Evolutionary conservation across 2,113 vertebrate species (phyloP).

Genomic region (Sula dactylatra): DNA sequence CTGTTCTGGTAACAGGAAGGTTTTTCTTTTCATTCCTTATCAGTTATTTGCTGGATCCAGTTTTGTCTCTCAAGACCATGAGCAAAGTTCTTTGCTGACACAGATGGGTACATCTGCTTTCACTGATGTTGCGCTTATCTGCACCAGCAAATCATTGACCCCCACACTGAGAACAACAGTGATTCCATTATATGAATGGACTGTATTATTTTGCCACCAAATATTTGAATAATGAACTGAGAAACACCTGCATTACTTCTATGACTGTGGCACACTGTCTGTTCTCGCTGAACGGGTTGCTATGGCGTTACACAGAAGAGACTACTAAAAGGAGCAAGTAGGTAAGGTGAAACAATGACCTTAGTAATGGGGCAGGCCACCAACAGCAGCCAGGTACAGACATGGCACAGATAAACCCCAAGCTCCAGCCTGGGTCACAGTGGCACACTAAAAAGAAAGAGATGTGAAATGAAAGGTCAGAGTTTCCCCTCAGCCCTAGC

Average conservation of each 20-base stretch:
- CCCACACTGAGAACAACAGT: background rate
- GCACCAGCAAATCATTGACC: background rate
- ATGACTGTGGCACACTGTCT: background rate
- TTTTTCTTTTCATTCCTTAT: background rate
- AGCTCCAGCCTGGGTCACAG: accelerated
- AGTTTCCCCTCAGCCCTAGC: background rate
- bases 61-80: background rate
- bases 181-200: background rate
- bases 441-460: background rate
- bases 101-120: background rate
- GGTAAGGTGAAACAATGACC: background rate
- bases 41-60: background rate
- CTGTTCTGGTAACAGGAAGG: background rate
- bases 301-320: background rate
- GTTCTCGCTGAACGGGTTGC: background rate
- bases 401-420: background rate
- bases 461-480: background rate
- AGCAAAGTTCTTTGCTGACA: background rate
- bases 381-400: background rate
- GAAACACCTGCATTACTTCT: background rate
- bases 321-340: background rate
- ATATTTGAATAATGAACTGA: background rate
- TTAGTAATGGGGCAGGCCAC: background rate
- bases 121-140: background rate
- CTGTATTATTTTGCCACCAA: background rate